Percentiles rank a stretch among this genome's conserved stretches.
These are phyloP conservation scores for Ophioninae sp. DNA, from an alignment of 2,888 invertebrate genomes.

Conservation along the genomic window DNA sequence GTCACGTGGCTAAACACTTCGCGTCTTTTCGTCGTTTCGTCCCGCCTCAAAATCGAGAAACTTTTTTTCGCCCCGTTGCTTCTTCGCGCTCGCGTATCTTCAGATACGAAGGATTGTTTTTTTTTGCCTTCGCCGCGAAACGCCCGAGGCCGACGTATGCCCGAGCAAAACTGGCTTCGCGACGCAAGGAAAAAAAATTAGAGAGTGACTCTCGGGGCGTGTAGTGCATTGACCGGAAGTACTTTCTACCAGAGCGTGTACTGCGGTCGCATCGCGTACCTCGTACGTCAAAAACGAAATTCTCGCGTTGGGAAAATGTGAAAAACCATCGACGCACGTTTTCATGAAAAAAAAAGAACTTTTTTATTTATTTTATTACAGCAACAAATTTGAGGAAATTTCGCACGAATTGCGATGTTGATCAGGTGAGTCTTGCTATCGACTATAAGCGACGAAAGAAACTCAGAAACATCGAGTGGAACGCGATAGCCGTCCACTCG, in stretches of 20 bases:
- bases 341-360: background rate
- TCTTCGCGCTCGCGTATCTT: too few relatives aligned
- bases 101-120: background rate
- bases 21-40: background rate
- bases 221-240: conserved; percentile 57
- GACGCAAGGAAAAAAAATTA: conserved; percentile 3
- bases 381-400: background rate
- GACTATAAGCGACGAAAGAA: too few relatives aligned
- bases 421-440: too few relatives aligned
- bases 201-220: conserved; percentile 33
- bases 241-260: conserved; percentile 49
- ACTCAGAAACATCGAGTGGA: background rate
- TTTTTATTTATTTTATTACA: background rate
- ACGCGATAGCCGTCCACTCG: conserved; percentile 2
- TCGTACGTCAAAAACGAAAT: background rate
- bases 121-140: background rate
- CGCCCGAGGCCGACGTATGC: background rate
- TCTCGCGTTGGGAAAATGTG: background rate
- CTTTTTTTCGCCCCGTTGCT: background rate
- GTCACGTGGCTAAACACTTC: background rate
- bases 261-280: background rate
- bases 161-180: background rate
- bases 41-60: background rate
- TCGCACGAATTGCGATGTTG: too few relatives aligned
- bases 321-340: background rate